A percentile compares a stretch with the other conserved stretches of the same genome.
Evolutionary conservation across 2,113 vertebrate species (phyloP).

Genomic region (Hystrix brachyura): DNA sequence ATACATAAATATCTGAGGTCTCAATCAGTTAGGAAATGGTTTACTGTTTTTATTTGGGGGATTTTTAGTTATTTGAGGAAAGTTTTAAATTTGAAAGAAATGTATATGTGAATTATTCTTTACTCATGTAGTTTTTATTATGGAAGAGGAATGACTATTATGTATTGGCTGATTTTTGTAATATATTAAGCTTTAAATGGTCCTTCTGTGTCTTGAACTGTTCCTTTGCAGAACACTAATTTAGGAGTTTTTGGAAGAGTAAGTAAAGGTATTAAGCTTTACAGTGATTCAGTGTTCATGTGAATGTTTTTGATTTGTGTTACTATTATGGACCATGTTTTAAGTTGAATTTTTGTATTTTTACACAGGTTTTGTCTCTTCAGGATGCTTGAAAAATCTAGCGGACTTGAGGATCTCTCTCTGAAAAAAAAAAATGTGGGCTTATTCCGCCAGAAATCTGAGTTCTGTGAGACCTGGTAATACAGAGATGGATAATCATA

Average conservation of each 20-base stretch:
- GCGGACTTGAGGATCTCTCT: constrained; percentile 84
- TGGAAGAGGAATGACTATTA: not conserved
- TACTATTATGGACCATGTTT: not conserved
- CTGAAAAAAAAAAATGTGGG: constrained; percentile 77
- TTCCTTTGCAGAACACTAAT: constrained; percentile 4
- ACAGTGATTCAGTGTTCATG: not conserved
- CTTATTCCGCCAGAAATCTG: constrained; percentile 83
- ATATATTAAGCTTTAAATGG: constrained; percentile 35
- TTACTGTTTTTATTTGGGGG: not conserved
- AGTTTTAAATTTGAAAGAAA: not conserved
- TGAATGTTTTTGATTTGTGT: not conserved
- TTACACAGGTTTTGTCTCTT: constrained; percentile 86
- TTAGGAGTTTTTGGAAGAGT: constrained; percentile 17
- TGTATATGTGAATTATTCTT: constrained; percentile 5
- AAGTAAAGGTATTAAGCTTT: not conserved
- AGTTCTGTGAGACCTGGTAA: constrained; percentile 80
- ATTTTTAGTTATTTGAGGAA: not conserved
- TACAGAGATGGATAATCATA: constrained; percentile 77
- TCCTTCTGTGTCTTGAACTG: constrained; percentile 11
- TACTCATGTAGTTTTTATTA: not conserved
- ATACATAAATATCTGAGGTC: not conserved
- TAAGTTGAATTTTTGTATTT: constrained; percentile 60
- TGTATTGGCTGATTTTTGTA: not conserved
- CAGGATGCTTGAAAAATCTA: constrained; percentile 86
- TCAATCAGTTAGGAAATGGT: constrained; percentile 18